Percentiles rank a stretch among this genome's conserved stretches.
These are phyloP conservation scores for Creontiades dilutus DNA, from an alignment of 2,888 invertebrate genomes.

Conservation along the genomic window DNA sequence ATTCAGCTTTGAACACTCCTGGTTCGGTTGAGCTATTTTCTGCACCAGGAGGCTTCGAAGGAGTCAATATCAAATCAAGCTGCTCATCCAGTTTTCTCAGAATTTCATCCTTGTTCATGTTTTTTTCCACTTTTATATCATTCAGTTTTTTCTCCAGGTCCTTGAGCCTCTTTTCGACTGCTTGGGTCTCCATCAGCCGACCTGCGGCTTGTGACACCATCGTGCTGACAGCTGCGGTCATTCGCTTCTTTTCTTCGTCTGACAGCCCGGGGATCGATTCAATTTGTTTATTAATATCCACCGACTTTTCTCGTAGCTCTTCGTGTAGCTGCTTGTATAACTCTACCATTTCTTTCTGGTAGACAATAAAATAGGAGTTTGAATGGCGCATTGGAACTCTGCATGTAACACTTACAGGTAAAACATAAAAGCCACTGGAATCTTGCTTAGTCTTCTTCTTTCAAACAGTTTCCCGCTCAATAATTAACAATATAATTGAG, in stretches of 20 bases:
- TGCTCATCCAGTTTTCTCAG: conserved; percentile 42
- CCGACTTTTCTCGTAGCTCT: conserved; percentile 19
- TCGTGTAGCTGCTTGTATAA: conserved; percentile 37
- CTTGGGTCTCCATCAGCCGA: background rate
- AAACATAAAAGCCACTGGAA: no score
- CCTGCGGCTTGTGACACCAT: conserved; percentile 6
- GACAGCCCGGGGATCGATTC: background rate
- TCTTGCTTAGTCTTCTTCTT: no score
- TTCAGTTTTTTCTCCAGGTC: background rate
- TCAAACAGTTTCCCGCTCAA: no score
- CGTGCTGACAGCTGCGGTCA: conserved; percentile 16
- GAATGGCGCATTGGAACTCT: background rate
- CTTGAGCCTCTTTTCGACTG: background rate
- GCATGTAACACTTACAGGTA: no score
- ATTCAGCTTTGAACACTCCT: background rate
- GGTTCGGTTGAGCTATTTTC: background rate
- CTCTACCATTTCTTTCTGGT: conserved; percentile 46
- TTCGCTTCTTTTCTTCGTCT: background rate
- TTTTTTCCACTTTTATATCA: conserved; percentile 30
- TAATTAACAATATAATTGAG: no score
- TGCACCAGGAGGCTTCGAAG: background rate
- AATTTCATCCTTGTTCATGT: conserved; percentile 45
- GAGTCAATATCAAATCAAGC: conserved; percentile 27
- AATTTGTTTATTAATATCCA: conserved; percentile 24
- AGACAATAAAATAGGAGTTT: background rate